Evolutionary conservation across 2,797 vertebrate species (phyloP).

Genomic region (Holocentrus rufus): DNA sequence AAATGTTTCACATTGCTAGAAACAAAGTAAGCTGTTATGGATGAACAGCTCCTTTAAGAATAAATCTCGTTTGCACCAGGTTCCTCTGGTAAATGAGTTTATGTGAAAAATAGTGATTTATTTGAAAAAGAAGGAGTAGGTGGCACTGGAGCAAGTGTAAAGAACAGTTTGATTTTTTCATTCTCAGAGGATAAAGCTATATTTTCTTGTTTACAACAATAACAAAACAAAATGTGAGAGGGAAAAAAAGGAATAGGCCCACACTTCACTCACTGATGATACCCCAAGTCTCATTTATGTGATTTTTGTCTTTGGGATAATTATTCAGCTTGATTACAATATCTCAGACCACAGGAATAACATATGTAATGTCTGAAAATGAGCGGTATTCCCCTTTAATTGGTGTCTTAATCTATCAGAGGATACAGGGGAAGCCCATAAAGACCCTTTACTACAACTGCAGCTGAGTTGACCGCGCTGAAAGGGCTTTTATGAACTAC

Average conservation of each 20-base stretch:
- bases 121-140: too few relatives aligned
- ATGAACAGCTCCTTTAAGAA: not conserved
- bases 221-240: too few relatives aligned
- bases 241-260: conserved; percentile 1
- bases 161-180: not conserved
- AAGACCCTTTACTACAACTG: conserved; percentile 14
- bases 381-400: not conserved
- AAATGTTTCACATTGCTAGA: too few relatives aligned
- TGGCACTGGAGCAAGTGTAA: too few relatives aligned
- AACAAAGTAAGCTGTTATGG: too few relatives aligned
- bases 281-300: conserved; percentile 31
- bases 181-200: not conserved
- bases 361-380: not conserved
- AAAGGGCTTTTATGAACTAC: conserved; percentile 8
- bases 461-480: not conserved
- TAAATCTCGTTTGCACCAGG: conserved; percentile 6
- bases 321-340: not conserved
- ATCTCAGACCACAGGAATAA: conserved; percentile 1
- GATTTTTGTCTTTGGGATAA: conserved; percentile 19
- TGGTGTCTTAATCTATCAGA: conserved; percentile 16
- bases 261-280: conserved; percentile 19
- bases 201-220: conserved; percentile 1
- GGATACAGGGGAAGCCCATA: not conserved
- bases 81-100: conserved; percentile 4
- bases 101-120: conserved; percentile 8